Evolutionary conservation across 1,140 invertebrate species (phyloP).

Genomic region (Drosophila auraria): DNA sequence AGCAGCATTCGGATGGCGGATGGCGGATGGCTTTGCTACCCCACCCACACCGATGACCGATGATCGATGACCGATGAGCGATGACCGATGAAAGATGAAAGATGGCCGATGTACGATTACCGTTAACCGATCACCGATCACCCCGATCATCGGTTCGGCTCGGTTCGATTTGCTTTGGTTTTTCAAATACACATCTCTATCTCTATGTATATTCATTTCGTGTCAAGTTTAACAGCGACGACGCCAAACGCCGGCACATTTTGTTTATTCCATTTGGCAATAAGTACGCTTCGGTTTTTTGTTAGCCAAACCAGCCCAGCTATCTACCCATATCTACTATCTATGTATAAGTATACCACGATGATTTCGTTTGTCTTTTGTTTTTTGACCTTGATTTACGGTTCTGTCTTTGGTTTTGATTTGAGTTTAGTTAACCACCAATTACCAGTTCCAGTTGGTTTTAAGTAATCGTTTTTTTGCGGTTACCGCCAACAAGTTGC

Average conservation of each 20-base stretch:
- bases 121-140: constrained; percentile 3
- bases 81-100: too few relatives aligned
- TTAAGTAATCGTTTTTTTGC: constrained; percentile 3
- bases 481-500: constrained; percentile 59
- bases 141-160: constrained; percentile 24
- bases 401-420: constrained; percentile 35
- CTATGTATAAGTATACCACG: constrained; percentile 41
- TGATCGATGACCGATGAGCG: background rate
- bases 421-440: constrained; percentile 29
- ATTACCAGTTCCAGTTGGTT: constrained; percentile 7
- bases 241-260: constrained; percentile 82
- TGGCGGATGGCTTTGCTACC: constrained; percentile 23
- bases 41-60: constrained; percentile 10
- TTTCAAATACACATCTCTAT: constrained; percentile 46
- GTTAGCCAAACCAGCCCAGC: constrained; percentile 68
- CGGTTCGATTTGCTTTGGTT: constrained; percentile 67
- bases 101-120: constrained; percentile 1
- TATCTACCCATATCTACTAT: constrained; percentile 37
- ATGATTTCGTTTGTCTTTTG: constrained; percentile 27
- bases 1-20: constrained; percentile 11
- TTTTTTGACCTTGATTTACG: constrained; percentile 30
- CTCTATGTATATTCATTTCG: constrained; percentile 61
- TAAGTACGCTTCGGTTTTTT: constrained; percentile 74
- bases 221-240: constrained; percentile 83
- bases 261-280: constrained; percentile 80